Conservation (phyloP, 2,888 invertebrate genomes). For the Phyllotreta cruciferae region DNA sequence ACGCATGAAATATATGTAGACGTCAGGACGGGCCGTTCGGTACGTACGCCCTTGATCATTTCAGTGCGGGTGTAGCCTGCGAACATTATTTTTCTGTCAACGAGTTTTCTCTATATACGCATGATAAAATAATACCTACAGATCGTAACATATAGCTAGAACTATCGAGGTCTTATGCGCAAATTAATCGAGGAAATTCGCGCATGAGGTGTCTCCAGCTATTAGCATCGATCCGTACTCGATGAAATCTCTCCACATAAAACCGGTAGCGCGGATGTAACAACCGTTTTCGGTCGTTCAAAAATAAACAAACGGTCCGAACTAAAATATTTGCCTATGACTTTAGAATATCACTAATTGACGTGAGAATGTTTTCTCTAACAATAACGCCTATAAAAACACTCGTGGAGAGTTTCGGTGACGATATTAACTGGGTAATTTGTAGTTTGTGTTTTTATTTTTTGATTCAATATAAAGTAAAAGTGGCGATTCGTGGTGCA, state of each 20-base stretch:
- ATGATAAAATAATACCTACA: too few relatives aligned
- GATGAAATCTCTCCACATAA: background rate
- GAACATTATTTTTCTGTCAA: background rate
- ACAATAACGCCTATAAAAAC: constrained; percentile 4
- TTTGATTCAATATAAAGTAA: background rate
- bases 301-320: constrained; percentile 8
- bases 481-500: too few relatives aligned
- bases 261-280: constrained; percentile 6
- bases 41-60: constrained; percentile 44
- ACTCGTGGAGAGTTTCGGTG: too few relatives aligned
- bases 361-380: constrained; percentile 26
- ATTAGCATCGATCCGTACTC: background rate
- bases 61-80: background rate
- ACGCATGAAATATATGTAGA: constrained; percentile 44
- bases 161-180: too few relatives aligned
- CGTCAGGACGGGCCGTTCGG: constrained; percentile 34
- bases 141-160: too few relatives aligned
- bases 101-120: background rate
- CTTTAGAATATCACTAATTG: constrained; percentile 27
- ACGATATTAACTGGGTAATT: too few relatives aligned
- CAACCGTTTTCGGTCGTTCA: constrained; percentile 1
- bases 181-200: too few relatives aligned
- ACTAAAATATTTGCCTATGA: constrained; percentile 17
- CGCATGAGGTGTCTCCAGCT: background rate
- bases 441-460: background rate